Evolutionary conservation across 2,113 vertebrate species (phyloP).

Genomic region (Cephalopterus ornatus): DNA sequence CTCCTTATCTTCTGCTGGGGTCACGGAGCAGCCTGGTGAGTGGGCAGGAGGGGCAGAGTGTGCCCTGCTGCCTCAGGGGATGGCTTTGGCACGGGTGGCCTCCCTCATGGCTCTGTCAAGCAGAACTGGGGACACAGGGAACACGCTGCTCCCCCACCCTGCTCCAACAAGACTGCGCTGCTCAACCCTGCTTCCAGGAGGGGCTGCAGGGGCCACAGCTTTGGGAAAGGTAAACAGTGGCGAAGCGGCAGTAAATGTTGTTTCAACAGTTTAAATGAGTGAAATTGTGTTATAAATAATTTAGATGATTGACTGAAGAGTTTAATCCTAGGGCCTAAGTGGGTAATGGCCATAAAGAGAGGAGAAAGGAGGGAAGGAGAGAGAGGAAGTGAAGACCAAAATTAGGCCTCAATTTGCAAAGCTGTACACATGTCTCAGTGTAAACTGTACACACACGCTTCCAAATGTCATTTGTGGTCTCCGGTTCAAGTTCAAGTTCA

Average conservation of each 20-base stretch:
- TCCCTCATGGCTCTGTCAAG: rapidly evolving
- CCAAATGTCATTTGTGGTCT: background rate
- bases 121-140: rapidly evolving
- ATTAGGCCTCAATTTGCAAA: background rate
- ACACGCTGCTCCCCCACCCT: background rate
- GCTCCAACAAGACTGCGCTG: rapidly evolving
- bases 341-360: background rate
- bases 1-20: background rate
- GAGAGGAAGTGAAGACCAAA: background rate
- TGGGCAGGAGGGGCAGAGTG: rapidly evolving
- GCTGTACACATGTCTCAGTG: background rate
- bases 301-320: background rate
- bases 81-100: rapidly evolving
- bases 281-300: background rate
- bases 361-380: background rate
- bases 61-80: background rate
- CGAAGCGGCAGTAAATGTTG: background rate
- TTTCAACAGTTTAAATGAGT: background rate
- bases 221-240: background rate
- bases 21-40: no score
- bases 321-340: background rate
- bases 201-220: background rate
- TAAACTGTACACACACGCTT: background rate
- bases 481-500: background rate
- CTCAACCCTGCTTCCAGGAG: rapidly evolving